These are phyloP conservation scores for Diadegma fenestrale DNA, from an alignment of 2,888 invertebrate genomes.

Conservation along the genomic window DNA sequence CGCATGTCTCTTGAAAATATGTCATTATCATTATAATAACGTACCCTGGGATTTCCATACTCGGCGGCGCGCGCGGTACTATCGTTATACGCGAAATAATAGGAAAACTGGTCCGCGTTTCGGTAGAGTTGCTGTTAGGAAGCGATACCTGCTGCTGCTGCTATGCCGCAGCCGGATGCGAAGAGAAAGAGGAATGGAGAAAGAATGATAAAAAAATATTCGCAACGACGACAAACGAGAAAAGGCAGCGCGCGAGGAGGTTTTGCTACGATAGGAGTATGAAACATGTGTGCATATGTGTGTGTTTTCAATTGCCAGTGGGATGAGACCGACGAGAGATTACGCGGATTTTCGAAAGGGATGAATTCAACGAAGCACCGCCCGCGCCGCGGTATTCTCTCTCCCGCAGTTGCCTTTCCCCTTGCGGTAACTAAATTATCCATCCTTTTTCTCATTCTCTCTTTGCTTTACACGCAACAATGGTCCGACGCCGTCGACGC, in stretches of 20 bases:
- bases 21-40: neutral
- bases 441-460: slow-evolving; percentile 50
- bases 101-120: neutral
- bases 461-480: slow-evolving; percentile 62
- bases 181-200: slow-evolving; percentile 2
- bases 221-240: slow-evolving; percentile 63
- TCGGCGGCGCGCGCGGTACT: neutral
- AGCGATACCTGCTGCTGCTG: neutral
- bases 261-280: slow-evolving; percentile 24
- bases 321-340: slow-evolving; percentile 53
- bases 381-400: neutral
- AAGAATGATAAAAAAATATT: slow-evolving; percentile 56
- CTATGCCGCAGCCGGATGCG: neutral
- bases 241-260: slow-evolving; percentile 15
- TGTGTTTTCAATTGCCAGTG: slow-evolving; percentile 45
- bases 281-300: neutral
- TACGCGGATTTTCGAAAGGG: slow-evolving; percentile 60
- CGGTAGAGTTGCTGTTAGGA: neutral
- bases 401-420: neutral
- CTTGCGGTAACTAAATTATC: slow-evolving; percentile 34
- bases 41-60: neutral
- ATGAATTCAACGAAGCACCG: slow-evolving; percentile 39
- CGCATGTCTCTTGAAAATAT: neutral
- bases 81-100: neutral
- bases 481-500: slow-evolving; percentile 53